These are phyloP conservation scores for Prietella phreatophila DNA, from an alignment of 2,113 vertebrate species.

Conservation along the genomic window DNA sequence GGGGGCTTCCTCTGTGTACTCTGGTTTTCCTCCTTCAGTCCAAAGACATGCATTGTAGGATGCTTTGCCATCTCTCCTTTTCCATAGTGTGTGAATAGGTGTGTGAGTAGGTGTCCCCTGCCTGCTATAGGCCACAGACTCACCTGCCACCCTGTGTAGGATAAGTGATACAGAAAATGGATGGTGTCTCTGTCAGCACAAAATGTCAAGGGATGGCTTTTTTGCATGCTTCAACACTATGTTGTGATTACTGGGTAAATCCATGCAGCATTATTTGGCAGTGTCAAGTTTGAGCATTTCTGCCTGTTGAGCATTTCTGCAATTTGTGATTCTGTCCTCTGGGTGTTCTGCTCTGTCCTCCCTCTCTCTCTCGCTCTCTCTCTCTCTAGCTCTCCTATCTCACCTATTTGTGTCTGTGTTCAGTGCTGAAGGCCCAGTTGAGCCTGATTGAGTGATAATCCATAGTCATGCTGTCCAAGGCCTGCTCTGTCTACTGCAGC, in stretches of 20 bases:
- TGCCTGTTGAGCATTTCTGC: conserved; percentile 68
- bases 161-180: no score
- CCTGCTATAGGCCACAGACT: no score
- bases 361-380: conserved; percentile 15
- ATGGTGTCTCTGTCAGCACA: conserved; percentile 70
- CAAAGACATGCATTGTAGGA: no score
- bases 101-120: no score
- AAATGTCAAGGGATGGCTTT: conserved; percentile 55
- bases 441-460: conserved; percentile 77
- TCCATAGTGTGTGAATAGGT: no score
- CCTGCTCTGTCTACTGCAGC: conserved; percentile 54
- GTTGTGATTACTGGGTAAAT: conserved; percentile 62
- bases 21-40: no score
- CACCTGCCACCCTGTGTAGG: no score
- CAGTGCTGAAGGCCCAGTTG: conserved; percentile 56
- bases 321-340: conserved; percentile 59
- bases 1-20: no score
- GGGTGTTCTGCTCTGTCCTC: conserved; percentile 57
- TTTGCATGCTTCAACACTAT: conserved; percentile 57
- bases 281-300: conserved; percentile 66
- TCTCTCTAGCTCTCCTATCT: background rate
- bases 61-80: no score
- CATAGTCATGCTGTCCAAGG: conserved; percentile 61
- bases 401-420: conserved; percentile 43
- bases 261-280: conserved; percentile 62